Evolutionary conservation across 2,888 invertebrate genomes (phyloP).

Genomic region (Shargacucullia verbasci): DNA sequence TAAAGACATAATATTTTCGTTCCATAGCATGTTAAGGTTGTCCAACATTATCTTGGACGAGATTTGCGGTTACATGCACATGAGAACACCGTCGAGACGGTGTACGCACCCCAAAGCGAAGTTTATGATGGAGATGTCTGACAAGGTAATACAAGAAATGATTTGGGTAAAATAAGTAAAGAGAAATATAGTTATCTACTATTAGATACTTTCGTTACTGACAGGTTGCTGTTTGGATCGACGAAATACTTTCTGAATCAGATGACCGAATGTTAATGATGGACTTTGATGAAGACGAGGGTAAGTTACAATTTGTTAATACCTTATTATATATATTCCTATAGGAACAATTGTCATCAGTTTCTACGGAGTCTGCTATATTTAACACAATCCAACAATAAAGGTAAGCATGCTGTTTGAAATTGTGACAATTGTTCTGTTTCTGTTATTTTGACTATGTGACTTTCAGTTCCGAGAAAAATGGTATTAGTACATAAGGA

Average conservation of each 20-base stretch:
- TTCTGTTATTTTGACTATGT: slow-evolving; percentile 8
- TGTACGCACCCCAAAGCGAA: slow-evolving; percentile 71
- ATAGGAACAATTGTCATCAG: slow-evolving; percentile 69
- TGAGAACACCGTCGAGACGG: slow-evolving; percentile 71
- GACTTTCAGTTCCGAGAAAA: slow-evolving; percentile 43
- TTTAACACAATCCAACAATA: slow-evolving; percentile 11
- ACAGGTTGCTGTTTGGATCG: slow-evolving; percentile 84
- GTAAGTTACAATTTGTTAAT: slow-evolving; percentile 60
- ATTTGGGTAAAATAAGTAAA: not conserved
- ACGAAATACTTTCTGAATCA: slow-evolving; percentile 81
- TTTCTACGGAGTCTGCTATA: slow-evolving; percentile 48
- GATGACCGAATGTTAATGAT: slow-evolving; percentile 86
- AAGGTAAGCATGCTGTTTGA: slow-evolving; percentile 68
- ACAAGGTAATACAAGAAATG: slow-evolving; percentile 72
- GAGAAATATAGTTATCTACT: no score
- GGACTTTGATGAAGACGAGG: slow-evolving; percentile 85
- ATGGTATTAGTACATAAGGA: slow-evolving; percentile 18
- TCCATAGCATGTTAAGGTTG: slow-evolving; percentile 77
- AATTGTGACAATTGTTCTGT: slow-evolving; percentile 76
- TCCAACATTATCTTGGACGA: slow-evolving; percentile 80
- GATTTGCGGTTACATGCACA: slow-evolving; percentile 72
- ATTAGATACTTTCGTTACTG: not conserved
- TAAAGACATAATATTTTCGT: slow-evolving; percentile 8
- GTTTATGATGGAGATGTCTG: slow-evolving; percentile 83
- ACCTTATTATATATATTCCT: not conserved